These are phyloP conservation scores for Lontra canadensis DNA, from an alignment of 2,113 vertebrate genomes.

Conservation along the genomic window DNA sequence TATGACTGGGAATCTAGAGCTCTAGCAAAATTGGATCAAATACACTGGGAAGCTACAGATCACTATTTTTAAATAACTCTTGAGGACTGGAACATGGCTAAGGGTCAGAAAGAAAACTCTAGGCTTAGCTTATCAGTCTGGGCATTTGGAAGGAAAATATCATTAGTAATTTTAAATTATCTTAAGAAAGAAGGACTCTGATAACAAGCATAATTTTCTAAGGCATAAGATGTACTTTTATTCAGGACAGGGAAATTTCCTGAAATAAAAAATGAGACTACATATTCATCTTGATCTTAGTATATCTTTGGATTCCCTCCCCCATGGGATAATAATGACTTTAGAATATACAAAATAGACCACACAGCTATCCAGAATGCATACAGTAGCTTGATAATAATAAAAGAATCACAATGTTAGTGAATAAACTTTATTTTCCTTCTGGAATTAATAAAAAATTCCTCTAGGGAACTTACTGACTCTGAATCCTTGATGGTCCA, in stretches of 20 bases:
- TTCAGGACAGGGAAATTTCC: neutral
- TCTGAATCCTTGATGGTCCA: neutral
- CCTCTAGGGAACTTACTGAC: neutral
- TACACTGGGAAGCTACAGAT: neutral
- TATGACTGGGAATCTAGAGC: neutral
- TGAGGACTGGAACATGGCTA: neutral
- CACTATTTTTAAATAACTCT: neutral
- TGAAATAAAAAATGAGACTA: neutral
- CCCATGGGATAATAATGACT: neutral
- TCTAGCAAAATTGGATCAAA: neutral
- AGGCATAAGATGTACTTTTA: neutral
- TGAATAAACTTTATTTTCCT: neutral
- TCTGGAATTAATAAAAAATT: neutral
- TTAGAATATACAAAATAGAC: neutral
- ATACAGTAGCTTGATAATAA: neutral
- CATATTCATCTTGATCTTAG: neutral
- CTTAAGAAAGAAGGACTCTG: neutral
- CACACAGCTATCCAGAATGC: neutral
- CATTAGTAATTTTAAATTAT: neutral
- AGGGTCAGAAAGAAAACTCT: conserved; percentile 3
- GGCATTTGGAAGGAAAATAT: neutral
- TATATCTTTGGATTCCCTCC: neutral
- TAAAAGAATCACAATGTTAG: neutral
- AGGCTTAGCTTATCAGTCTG: neutral
- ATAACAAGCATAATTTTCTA: neutral